Conservation (phyloP, 35 echinoderm and acorn worm genomes). For the Ophiothrix spiculata region DNA sequence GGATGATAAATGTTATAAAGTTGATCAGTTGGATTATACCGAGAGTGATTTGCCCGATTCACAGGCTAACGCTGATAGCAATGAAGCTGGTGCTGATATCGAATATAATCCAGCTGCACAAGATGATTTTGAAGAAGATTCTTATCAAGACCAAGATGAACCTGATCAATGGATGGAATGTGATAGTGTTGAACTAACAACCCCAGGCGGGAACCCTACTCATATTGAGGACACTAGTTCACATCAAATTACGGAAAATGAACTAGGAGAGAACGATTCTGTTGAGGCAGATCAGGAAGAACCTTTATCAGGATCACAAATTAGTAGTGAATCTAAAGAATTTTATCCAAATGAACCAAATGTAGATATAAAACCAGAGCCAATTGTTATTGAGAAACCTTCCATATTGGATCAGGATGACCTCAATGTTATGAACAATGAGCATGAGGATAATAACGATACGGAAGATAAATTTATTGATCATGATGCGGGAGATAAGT, state of each 20-base stretch:
- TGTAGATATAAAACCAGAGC: neutral
- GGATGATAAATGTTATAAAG: constrained; percentile 1
- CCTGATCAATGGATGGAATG: constrained; percentile 12
- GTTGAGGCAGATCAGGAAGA: constrained; percentile 82
- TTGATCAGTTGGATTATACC: constrained; percentile 44
- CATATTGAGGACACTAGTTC: constrained; percentile 22
- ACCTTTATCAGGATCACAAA: neutral
- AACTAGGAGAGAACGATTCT: constrained; percentile 60
- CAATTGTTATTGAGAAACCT: neutral
- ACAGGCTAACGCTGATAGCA: neutral
- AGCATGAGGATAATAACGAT: neutral
- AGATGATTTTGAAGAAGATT: neutral
- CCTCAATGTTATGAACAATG: constrained; percentile 2
- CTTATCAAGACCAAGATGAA: neutral
- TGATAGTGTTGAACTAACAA: constrained; percentile 16
- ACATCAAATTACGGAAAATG: neutral
- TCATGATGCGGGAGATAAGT: neutral
- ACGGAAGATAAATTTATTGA: too few relatives aligned
- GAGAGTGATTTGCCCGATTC: constrained; percentile 25
- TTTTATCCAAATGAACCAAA: neutral
- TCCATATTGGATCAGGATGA: constrained; percentile 24
- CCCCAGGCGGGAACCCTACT: constrained; percentile 4
- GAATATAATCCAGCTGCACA: constrained; percentile 27
- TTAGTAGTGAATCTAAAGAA: neutral
- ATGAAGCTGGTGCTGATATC: neutral